A percentile compares a stretch with the other conserved stretches of the same genome.
Evolutionary conservation across 2,113 vertebrate species (phyloP).

Genomic region (Carlito syrichta): DNA sequence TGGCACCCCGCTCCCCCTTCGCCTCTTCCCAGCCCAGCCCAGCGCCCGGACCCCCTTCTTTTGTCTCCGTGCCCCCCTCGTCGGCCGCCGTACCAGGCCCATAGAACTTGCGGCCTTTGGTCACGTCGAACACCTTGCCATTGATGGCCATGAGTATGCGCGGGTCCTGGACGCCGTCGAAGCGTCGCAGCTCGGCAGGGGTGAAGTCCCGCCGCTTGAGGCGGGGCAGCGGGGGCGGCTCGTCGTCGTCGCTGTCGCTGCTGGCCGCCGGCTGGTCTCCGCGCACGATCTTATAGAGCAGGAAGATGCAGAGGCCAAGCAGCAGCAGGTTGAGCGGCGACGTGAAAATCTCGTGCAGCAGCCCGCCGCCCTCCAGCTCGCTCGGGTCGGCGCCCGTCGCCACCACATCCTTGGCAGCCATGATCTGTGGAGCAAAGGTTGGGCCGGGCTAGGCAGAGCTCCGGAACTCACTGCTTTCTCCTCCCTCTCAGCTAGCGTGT

Average conservation of each 20-base stretch:
- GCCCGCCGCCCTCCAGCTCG: slow-evolving; percentile 80
- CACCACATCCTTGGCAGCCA: slow-evolving; percentile 70
- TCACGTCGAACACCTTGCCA: slow-evolving; percentile 96
- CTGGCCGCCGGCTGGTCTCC: slow-evolving; percentile 85
- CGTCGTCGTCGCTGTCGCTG: slow-evolving; percentile 77
- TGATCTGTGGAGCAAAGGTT: slow-evolving; percentile 66
- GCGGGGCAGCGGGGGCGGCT: slow-evolving; percentile 84
- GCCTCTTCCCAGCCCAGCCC: background rate
- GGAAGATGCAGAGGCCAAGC: slow-evolving; percentile 92
- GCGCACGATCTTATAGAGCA: slow-evolving; percentile 93
- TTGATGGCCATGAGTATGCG: slow-evolving; percentile 96
- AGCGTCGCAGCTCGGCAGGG: slow-evolving; percentile 87
- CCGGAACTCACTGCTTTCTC: slow-evolving; percentile 53
- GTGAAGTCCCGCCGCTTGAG: slow-evolving; percentile 93
- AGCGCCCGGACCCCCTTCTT: background rate
- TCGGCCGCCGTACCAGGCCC: slow-evolving; percentile 87
- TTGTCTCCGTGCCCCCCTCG: background rate
- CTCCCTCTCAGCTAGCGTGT: slow-evolving; percentile 32
- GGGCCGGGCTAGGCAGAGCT: background rate
- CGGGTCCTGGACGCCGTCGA: slow-evolving; percentile 87
- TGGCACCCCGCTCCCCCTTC: background rate
- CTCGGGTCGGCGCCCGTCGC: slow-evolving; percentile 80
- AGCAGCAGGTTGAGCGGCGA: slow-evolving; percentile 94
- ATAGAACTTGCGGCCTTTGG: slow-evolving; percentile 93
- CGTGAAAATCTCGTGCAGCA: slow-evolving; percentile 92